Evolutionary conservation across 2,113 vertebrate genomes (phyloP).

Genomic region (Chaenogobius annularis): DNA sequence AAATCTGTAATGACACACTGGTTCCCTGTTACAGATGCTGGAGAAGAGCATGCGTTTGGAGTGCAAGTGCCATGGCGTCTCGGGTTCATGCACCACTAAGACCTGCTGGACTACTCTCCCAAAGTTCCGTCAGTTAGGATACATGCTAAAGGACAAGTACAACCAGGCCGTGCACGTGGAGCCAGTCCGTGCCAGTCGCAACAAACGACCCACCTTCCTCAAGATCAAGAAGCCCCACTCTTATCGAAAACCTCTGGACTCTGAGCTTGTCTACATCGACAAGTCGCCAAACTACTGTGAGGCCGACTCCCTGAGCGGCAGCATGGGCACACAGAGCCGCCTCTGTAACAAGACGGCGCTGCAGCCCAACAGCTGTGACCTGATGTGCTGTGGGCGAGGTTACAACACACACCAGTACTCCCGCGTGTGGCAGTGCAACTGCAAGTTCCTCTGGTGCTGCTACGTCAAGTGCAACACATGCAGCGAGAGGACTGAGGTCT

Average conservation of each 20-base stretch:
- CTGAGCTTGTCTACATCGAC: constrained; percentile 93
- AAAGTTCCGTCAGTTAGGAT: constrained; percentile 93
- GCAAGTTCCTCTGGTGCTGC: constrained; percentile 98
- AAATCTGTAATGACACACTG: not conserved
- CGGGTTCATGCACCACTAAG: constrained; percentile 93
- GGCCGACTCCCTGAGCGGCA: constrained; percentile 87
- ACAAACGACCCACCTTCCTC: constrained; percentile 92
- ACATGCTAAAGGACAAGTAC: constrained; percentile 93
- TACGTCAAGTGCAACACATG: constrained; percentile 96
- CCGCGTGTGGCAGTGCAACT: constrained; percentile 95
- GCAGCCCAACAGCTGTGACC: constrained; percentile 89
- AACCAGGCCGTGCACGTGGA: constrained; percentile 91
- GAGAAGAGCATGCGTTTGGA: constrained; percentile 94
- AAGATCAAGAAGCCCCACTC: constrained; percentile 94
- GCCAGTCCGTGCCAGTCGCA: constrained; percentile 88
- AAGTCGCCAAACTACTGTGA: constrained; percentile 96
- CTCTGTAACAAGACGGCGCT: constrained; percentile 93
- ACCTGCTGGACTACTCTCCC: constrained; percentile 96
- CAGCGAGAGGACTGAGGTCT: constrained; percentile 94
- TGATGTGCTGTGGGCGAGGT: constrained; percentile 94
- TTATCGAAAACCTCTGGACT: constrained; percentile 93
- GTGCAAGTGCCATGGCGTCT: constrained; percentile 94
- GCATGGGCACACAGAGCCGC: constrained; percentile 89
- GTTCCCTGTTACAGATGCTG: constrained; percentile 77
- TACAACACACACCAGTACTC: constrained; percentile 97